phyloP scores from a whole-genome alignment of 2,797 vertebrate species.

The Malacoraja senta region DNA sequence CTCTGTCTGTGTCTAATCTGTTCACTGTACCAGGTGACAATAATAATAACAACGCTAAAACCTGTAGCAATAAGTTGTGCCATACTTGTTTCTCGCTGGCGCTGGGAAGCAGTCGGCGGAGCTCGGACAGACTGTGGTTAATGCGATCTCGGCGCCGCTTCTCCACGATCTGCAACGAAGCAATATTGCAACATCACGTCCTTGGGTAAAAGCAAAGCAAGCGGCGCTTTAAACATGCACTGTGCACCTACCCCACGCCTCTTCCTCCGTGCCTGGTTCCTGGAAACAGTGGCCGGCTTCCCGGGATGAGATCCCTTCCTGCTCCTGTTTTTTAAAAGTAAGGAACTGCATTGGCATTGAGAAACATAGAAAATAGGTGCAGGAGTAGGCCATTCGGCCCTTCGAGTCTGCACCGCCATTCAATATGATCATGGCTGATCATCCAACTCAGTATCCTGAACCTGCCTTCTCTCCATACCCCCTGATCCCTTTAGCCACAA shows the following conservation, averaged over 20 bases:
- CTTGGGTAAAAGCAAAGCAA: neutral
- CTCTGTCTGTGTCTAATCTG: too few species aligned
- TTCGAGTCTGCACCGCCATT: too few species aligned
- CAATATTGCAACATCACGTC: neutral
- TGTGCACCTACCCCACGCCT: slow-evolving; percentile 77
- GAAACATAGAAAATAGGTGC: too few species aligned
- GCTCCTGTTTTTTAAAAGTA: slow-evolving; percentile 46
- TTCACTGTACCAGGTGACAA: too few species aligned
- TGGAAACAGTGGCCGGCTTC: slow-evolving; percentile 78
- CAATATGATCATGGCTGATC: too few species aligned
- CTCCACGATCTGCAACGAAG: slow-evolving; percentile 74
- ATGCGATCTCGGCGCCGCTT: slow-evolving; percentile 86
- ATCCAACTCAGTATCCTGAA: too few species aligned
- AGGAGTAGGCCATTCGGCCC: too few species aligned
- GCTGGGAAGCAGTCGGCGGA: slow-evolving; percentile 80
- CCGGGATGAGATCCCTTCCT: slow-evolving; percentile 81
- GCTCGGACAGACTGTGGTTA: slow-evolving; percentile 87
- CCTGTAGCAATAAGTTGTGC: too few species aligned
- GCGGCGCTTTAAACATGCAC: fast-evolving
- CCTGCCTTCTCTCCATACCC: too few species aligned
- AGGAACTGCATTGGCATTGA: slow-evolving; percentile 40
- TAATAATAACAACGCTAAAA: too few species aligned
- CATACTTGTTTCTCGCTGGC: slow-evolving; percentile 86
- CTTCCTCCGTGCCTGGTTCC: slow-evolving; percentile 87
- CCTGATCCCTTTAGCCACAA: too few species aligned